Conservation (phyloP, 1,140 invertebrate species). For the Drosophila micromelanica region DNA sequence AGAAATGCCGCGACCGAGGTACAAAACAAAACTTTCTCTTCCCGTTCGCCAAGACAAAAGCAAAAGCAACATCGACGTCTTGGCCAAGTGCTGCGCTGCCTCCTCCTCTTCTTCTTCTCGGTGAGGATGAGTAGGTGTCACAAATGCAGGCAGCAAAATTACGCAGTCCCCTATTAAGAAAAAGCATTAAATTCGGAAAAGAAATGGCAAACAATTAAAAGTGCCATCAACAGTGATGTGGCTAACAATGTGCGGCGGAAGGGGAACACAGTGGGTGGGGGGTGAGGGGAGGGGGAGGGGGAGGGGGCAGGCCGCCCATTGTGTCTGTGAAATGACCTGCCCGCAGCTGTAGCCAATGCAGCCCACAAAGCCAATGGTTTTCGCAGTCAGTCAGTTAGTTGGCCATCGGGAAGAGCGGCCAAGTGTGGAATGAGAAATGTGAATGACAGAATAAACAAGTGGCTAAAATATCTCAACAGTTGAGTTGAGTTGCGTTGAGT, state of each 20-base stretch:
- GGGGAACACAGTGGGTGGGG: too few species aligned
- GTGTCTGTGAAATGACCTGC: too few species aligned
- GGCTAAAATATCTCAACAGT: too few species aligned
- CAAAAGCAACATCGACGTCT: conserved; percentile 4
- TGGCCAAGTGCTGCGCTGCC: conserved; percentile 1
- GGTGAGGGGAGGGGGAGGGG: too few species aligned
- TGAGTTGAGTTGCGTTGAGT: not conserved
- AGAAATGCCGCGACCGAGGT: conserved; percentile 5
- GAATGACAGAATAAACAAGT: too few species aligned
- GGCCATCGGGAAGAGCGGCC: too few species aligned
- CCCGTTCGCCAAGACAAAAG: conserved; percentile 4
- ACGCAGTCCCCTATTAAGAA: conserved; percentile 53
- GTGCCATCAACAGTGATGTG: too few species aligned
- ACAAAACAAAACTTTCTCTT: conserved; percentile 46
- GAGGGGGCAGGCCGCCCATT: not conserved
- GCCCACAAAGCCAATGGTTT: too few species aligned
- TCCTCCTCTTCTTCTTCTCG: not conserved
- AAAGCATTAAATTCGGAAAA: conserved; percentile 58
- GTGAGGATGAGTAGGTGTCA: conserved; percentile 68
- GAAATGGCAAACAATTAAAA: conserved; percentile 71
- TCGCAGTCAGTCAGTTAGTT: too few species aligned
- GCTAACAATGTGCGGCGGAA: too few species aligned
- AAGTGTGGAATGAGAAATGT: too few species aligned
- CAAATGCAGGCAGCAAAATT: conserved; percentile 72
- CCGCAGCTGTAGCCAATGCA: too few species aligned